Evolutionary conservation across 2,113 vertebrate species (phyloP).

Genomic region (Colossoma macropomum): DNA sequence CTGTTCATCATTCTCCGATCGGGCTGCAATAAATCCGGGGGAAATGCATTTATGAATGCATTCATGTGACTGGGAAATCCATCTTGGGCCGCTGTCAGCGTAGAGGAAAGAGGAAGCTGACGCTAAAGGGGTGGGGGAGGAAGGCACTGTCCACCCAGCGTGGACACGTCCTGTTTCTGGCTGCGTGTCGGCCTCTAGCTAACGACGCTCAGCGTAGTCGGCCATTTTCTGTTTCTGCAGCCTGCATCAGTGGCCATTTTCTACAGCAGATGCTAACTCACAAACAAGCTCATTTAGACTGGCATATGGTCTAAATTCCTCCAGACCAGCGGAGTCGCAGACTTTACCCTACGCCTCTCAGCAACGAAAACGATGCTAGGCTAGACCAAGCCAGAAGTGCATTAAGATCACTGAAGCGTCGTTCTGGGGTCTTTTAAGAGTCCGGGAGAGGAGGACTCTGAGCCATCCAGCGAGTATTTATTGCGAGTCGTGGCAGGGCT

Average conservation of each 20-base stretch:
- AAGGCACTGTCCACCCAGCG: not conserved
- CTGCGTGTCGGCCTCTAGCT: not conserved
- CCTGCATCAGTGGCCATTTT: conserved; percentile 29
- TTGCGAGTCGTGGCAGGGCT: conserved; percentile 71
- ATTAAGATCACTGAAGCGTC: not conserved
- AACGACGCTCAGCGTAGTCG: not conserved
- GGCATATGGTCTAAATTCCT: not conserved
- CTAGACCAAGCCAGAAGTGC: not conserved
- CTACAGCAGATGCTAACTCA: not conserved
- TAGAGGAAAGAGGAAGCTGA: conserved; percentile 19
- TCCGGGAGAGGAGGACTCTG: conserved; percentile 51
- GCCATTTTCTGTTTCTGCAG: conserved; percentile 39
- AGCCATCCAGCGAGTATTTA: conserved; percentile 67
- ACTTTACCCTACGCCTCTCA: not conserved
- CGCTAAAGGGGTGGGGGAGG: not conserved
- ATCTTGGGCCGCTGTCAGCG: conserved; percentile 38
- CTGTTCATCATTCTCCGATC: conserved; percentile 55
- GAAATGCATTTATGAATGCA: conserved; percentile 59
- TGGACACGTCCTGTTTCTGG: not conserved
- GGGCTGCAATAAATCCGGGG: conserved; percentile 53
- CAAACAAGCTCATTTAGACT: not conserved
- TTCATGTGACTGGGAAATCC: conserved; percentile 53
- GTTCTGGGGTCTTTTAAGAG: conserved; percentile 8
- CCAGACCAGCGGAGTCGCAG: not conserved
- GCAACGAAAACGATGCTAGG: not conserved